A percentile compares a stretch with the other conserved stretches of the same genome.
Conservation (phyloP, 2,797 vertebrate genomes). For the Psittacula derbiana region DNA sequence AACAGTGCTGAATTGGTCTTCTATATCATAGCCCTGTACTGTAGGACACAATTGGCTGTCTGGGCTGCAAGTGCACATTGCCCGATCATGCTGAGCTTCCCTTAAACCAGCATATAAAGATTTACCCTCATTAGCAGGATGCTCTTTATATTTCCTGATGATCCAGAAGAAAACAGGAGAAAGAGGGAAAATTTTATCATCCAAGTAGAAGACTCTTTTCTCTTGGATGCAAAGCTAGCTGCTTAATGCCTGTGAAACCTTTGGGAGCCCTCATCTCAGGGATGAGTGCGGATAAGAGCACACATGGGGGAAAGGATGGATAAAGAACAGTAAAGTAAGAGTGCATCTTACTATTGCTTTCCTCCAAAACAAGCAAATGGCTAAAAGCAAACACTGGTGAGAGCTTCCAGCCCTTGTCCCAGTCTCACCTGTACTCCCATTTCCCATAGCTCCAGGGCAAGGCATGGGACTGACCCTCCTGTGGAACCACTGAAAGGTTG, state of each 20-base stretch:
- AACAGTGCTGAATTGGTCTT: neutral
- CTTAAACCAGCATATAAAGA: neutral
- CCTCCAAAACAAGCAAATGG: neutral
- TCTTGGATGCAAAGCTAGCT: neutral
- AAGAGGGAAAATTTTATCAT: neutral
- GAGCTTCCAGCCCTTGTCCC: neutral
- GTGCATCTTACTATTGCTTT: accelerated
- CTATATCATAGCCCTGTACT: neutral
- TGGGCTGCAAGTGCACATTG: neutral
- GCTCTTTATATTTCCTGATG: neutral
- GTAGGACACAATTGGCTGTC: neutral
- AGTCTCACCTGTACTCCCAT: neutral
- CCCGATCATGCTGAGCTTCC: neutral
- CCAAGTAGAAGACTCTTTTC: neutral
- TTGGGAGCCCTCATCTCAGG: neutral
- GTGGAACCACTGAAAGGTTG: accelerated
- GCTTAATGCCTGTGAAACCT: neutral
- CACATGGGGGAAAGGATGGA: accelerated
- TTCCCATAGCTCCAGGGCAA: neutral
- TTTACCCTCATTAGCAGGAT: neutral
- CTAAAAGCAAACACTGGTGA: neutral
- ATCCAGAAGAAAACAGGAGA: neutral
- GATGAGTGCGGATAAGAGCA: neutral
- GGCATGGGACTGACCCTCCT: neutral
- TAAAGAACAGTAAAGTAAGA: neutral